Base-by-base conservation (phyloP, 37 sponge, comb jelly and placozoan genomes). In the Spongilla lacustris region DNA sequence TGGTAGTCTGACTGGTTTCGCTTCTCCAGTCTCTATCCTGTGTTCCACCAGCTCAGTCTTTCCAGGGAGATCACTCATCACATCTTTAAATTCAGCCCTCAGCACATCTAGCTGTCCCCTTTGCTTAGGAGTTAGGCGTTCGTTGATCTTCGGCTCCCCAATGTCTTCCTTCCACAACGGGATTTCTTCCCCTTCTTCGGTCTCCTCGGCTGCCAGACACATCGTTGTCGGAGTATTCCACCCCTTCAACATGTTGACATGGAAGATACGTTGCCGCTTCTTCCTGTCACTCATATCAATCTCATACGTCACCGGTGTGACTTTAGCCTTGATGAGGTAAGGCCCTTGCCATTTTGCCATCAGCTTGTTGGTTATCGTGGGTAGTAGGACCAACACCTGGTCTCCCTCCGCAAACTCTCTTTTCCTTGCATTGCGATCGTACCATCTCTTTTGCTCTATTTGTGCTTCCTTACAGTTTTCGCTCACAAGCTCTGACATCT, bases 181-280 rank as follows among this genome's bases (percentile, higher is more conserved):
- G 46, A 46, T 46, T 46, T 46, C 46, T 46, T 46, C 46, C 46
- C 46, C 46, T 46, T 46, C 46, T 46, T 46, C 46, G 46, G 46
- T 46, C 46, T 46, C 46, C 46, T 46, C 8, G 46, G 46, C 46
- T 46, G 46, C 46, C 46, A 46, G 46, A 46, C 46, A 46, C 46
- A 46, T 46, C 46, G 46, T 46, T 46, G 46, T 46, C 46, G 46
- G 46, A 46, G 46, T 46, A 46, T 46, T 46, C 46, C 46, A 46
- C 46, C 46, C 46, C 46, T 35, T 36, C 66, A 78, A 24, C 86
- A 86, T 79, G 72, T 78, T 86, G 41, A 79, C 79, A 84, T 78
- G 77, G 68, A 84, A 67, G 36, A 77, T 17, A 24, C 68, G 25
- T 17, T 84, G 80, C 58, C 24, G 0, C 80, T 80, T 86, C 17